Evolutionary conservation across 1,140 invertebrate genomes (phyloP).

Genomic region (Ladona fulva): DNA sequence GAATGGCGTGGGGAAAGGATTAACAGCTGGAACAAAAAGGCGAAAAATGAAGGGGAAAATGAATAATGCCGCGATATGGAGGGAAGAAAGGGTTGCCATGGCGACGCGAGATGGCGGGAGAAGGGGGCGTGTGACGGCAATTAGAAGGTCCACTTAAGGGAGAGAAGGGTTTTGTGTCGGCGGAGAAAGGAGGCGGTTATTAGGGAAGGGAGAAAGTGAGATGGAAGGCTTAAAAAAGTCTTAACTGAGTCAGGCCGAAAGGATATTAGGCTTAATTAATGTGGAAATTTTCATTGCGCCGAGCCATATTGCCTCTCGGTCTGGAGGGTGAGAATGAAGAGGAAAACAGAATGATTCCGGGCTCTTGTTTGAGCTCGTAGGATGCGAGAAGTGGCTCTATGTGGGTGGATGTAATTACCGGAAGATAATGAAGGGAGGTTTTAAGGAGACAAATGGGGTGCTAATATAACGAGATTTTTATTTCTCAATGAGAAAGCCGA

Average conservation of each 20-base stretch:
- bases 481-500: no score
- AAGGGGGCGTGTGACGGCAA: not conserved
- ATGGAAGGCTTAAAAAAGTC: not conserved
- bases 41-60: not conserved
- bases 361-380: no score
- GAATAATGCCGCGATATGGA: not conserved
- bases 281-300: not conserved
- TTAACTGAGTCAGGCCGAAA: not conserved
- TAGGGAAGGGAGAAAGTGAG: not conserved
- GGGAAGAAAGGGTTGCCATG: not conserved
- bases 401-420: not conserved
- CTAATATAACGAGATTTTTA: no score
- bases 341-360: no score
- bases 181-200: not conserved
- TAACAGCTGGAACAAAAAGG: not conserved
- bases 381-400: no score
- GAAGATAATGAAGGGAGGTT: not conserved
- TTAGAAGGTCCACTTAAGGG: not conserved
- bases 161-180: not conserved
- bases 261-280: constrained; percentile 3
- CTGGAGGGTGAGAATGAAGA: no score
- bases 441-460: not conserved
- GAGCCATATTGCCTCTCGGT: not conserved
- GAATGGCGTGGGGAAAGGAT: not conserved
- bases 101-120: not conserved